These are phyloP conservation scores for Enteromius afrohamiltoni DNA, from an alignment of 2,797 vertebrate genomes.

Conservation along the genomic window DNA sequence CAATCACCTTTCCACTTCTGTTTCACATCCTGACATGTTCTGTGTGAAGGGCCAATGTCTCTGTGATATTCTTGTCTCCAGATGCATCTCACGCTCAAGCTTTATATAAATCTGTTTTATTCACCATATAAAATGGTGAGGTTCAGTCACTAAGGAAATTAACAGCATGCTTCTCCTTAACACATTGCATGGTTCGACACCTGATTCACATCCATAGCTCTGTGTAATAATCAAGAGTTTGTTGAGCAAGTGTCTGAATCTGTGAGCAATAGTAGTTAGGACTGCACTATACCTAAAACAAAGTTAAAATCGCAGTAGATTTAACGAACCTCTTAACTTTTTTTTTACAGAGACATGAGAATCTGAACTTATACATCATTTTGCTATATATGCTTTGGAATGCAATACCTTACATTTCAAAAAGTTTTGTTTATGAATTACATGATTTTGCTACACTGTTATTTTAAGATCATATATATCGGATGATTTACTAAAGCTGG, in stretches of 20 bases:
- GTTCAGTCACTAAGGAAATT: neutral
- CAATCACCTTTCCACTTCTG: neutral
- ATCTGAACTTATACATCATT: no score
- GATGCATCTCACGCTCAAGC: neutral
- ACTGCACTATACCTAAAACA: neutral
- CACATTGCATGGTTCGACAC: neutral
- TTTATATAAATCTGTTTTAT: neutral
- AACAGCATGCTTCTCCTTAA: neutral
- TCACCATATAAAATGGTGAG: neutral
- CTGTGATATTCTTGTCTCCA: neutral
- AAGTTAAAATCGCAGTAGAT: neutral
- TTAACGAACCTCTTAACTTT: no score
- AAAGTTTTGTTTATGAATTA: neutral
- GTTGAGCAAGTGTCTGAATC: neutral
- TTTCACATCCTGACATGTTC: neutral
- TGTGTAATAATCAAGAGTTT: neutral
- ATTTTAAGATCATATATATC: no score
- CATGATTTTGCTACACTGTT: neutral
- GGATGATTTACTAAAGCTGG: no score
- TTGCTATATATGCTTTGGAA: no score
- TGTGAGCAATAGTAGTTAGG: neutral
- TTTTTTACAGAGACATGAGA: no score
- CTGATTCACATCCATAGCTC: neutral
- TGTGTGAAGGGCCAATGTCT: neutral
- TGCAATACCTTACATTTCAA: no score